phyloP scores from a whole-genome alignment of 2,797 vertebrate genomes.

The Antennarius maculatus region DNA sequence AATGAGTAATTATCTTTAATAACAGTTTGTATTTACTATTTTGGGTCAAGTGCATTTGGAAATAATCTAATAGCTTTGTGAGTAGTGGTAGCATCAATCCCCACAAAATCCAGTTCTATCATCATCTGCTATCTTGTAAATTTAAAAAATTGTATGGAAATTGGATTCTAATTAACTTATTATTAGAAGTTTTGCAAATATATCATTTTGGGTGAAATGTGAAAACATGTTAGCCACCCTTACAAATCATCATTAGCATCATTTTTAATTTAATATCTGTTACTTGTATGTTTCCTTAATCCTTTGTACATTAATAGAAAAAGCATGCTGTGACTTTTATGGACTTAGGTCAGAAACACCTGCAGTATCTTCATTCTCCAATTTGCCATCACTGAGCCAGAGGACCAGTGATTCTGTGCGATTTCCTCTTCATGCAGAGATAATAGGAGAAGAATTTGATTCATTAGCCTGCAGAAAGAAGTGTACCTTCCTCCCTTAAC shows the following conservation, averaged over 20 bases:
- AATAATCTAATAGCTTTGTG: slow-evolving; percentile 78
- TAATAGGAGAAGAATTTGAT: slow-evolving; percentile 78
- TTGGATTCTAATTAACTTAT: slow-evolving; percentile 66
- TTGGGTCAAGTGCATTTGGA: slow-evolving; percentile 75
- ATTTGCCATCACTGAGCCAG: slow-evolving; percentile 41
- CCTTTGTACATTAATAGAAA: slow-evolving; percentile 54
- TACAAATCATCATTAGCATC: slow-evolving; percentile 35
- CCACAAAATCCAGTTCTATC: slow-evolving; percentile 59
- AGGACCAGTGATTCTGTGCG: slow-evolving; percentile 56
- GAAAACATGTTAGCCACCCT: slow-evolving; percentile 19
- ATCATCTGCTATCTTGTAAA: slow-evolving; percentile 70
- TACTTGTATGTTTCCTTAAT: slow-evolving; percentile 60
- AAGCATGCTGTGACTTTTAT: slow-evolving; percentile 34
- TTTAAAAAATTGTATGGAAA: slow-evolving; percentile 59
- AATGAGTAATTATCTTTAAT: slow-evolving; percentile 71
- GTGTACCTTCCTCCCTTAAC: slow-evolving; percentile 56
- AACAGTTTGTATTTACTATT: slow-evolving; percentile 68
- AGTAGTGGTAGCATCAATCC: slow-evolving; percentile 67
- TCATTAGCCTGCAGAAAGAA: slow-evolving; percentile 74
- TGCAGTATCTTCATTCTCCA: slow-evolving; percentile 40
- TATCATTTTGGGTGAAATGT: slow-evolving; percentile 55
- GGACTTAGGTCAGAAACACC: slow-evolving; percentile 64
- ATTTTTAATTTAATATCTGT: slow-evolving; percentile 66
- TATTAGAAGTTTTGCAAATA: slow-evolving; percentile 60
- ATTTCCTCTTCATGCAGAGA: slow-evolving; percentile 56